Conservation (phyloP, 2,797 vertebrate genomes). For the Botia almorhae region DNA sequence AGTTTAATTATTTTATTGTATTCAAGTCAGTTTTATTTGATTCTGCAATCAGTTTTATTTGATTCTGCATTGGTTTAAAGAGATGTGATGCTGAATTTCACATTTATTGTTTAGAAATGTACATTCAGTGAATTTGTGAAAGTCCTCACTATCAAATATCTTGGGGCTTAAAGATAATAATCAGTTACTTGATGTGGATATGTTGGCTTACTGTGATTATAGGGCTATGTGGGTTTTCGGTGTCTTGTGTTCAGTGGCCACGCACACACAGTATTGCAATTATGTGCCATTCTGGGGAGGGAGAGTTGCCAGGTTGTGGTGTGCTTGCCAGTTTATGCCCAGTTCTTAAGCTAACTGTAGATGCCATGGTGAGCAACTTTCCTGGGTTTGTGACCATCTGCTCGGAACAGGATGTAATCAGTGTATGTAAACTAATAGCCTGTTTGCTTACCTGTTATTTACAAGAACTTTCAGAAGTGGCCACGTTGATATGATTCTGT, state of each 20-base stretch:
- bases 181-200: constrained; percentile 55
- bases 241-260: constrained; percentile 37
- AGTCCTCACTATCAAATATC: constrained; percentile 45
- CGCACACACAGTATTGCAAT: constrained; percentile 46
- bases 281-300: constrained; percentile 46
- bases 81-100: too few species aligned
- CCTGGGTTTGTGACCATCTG: constrained; percentile 59
- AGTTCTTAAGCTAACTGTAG: constrained; percentile 52
- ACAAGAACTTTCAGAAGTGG: background rate
- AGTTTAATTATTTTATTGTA: background rate
- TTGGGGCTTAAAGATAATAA: constrained; percentile 52
- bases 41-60: background rate
- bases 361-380: constrained; percentile 56
- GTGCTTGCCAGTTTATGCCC: constrained; percentile 50
- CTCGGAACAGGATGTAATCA: constrained; percentile 47
- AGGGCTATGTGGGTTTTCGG: background rate
- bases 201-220: constrained; percentile 49
- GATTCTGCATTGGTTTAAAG: too few species aligned
- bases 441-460: constrained; percentile 60
- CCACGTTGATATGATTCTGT: too few species aligned
- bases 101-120: background rate
- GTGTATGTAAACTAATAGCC: constrained; percentile 52
- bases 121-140: constrained; percentile 21
- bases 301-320: constrained; percentile 47
- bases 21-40: background rate